Percentiles rank a stretch among this genome's conserved stretches.
Conservation (phyloP, 2,888 invertebrate genomes). For the Thecophora atra region DNA sequence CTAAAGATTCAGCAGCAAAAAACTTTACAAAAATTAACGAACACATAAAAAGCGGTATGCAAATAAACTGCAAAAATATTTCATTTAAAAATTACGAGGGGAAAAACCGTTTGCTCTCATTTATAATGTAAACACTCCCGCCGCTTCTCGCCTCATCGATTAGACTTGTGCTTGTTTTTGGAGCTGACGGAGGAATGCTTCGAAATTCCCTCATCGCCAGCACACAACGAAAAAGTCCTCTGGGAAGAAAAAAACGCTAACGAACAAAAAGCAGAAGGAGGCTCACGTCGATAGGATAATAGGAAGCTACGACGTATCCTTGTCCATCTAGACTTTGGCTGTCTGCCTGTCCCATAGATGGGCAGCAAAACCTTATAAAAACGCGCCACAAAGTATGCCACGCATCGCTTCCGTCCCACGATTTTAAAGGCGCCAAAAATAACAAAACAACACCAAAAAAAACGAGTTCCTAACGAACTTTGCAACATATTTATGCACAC, state of each 20-base stretch:
- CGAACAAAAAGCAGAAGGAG: conserved; percentile 3
- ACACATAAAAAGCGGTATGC: neutral
- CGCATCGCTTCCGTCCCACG: too few species aligned
- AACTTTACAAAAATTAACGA: neutral
- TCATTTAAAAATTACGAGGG: neutral
- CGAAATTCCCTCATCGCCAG: conserved; percentile 1
- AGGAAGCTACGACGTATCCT: too few species aligned
- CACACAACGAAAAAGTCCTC: neutral
- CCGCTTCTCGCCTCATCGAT: conserved; percentile 13
- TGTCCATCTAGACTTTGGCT: neutral
- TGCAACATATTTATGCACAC: conserved; percentile 2
- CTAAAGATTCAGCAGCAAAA: neutral
- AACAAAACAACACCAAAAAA: neutral
- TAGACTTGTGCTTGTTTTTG: neutral
- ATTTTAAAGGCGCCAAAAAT: too few species aligned
- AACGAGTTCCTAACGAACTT: neutral
- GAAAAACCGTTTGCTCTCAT: conserved; percentile 21
- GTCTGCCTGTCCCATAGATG: neutral
- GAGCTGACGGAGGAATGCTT: neutral
- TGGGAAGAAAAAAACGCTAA: conserved; percentile 10
- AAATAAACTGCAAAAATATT: neutral
- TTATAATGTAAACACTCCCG: conserved; percentile 29
- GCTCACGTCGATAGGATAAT: neutral
- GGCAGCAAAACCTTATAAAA: too few species aligned
- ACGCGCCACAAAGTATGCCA: too few species aligned